Percentiles rank a stretch among this genome's conserved stretches.
Evolutionary conservation across 2,888 invertebrate genomes (phyloP).

Genomic region (Phasia obesa): DNA sequence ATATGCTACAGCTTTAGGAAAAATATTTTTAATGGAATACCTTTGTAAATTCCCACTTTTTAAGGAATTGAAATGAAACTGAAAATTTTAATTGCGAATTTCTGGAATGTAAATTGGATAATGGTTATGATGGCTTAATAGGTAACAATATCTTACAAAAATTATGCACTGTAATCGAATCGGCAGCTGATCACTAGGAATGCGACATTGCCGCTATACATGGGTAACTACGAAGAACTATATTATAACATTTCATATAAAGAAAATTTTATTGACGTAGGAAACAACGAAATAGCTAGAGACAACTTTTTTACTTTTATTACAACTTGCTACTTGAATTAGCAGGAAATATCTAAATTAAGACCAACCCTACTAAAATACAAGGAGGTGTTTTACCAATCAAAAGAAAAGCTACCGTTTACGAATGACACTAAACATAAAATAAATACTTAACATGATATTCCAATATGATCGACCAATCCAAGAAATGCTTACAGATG

Average conservation of each 20-base stretch:
- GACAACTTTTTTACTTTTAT: background rate
- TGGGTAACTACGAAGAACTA: background rate
- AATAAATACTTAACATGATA: background rate
- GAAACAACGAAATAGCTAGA: background rate
- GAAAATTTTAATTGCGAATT: slow-evolving; percentile 5
- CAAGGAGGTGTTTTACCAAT: background rate
- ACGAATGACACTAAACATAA: slow-evolving; percentile 1
- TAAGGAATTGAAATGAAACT: slow-evolving; percentile 1
- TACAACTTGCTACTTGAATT: background rate
- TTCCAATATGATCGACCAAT: background rate
- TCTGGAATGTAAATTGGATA: background rate
- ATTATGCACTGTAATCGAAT: background rate
- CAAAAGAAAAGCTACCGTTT: background rate
- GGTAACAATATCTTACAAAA: slow-evolving; percentile 6
- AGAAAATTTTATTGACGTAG: background rate
- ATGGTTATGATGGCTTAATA: slow-evolving; percentile 1
- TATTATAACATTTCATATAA: slow-evolving; percentile 17
- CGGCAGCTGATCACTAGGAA: background rate
- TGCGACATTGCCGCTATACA: background rate
- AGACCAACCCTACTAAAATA: background rate
- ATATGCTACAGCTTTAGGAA: slow-evolving; percentile 10
- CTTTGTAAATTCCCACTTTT: slow-evolving; percentile 28
- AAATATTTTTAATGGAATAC: background rate
- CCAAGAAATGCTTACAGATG: background rate
- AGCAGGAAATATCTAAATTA: background rate